phyloP scores from a whole-genome alignment of 2,888 invertebrate species.

The Herminia tarsipennalis region DNA sequence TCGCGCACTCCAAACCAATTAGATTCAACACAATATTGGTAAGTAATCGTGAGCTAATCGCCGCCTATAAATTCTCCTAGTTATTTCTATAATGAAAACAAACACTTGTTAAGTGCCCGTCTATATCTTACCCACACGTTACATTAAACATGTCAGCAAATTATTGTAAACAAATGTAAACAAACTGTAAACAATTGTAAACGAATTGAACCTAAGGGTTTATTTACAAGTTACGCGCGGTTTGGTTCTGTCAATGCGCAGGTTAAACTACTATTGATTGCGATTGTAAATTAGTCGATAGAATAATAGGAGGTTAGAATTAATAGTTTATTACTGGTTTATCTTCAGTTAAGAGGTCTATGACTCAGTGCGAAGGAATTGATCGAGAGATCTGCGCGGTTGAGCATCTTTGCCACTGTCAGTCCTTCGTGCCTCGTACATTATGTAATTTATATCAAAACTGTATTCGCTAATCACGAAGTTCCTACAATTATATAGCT shows the following conservation, averaged over 20 bases:
- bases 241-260: conserved; percentile 10
- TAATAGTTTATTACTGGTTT: too few relatives aligned
- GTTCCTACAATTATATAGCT: too few relatives aligned
- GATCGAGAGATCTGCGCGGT: too few relatives aligned
- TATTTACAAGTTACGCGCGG: conserved; percentile 1
- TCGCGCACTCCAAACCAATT: neutral
- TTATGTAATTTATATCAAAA: too few relatives aligned
- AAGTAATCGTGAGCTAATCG: neutral
- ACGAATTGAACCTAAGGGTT: conserved; percentile 6
- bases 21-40: neutral
- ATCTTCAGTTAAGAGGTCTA: too few relatives aligned
- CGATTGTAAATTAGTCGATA: neutral
- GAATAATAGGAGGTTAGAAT: neutral
- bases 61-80: conserved; percentile 3
- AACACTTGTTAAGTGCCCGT: conserved; percentile 35
- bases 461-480: too few relatives aligned
- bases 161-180: conserved; percentile 35
- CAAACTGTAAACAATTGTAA: conserved; percentile 10
- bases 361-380: too few relatives aligned
- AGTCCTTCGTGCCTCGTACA: too few relatives aligned
- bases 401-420: too few relatives aligned
- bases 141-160: conserved; percentile 40
- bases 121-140: conserved; percentile 28
- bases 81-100: conserved; percentile 19
- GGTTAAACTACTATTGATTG: conserved; percentile 2